phyloP scores from a whole-genome alignment of 2,113 vertebrate genomes.

The Stomatorhinus ivindoensis region DNA sequence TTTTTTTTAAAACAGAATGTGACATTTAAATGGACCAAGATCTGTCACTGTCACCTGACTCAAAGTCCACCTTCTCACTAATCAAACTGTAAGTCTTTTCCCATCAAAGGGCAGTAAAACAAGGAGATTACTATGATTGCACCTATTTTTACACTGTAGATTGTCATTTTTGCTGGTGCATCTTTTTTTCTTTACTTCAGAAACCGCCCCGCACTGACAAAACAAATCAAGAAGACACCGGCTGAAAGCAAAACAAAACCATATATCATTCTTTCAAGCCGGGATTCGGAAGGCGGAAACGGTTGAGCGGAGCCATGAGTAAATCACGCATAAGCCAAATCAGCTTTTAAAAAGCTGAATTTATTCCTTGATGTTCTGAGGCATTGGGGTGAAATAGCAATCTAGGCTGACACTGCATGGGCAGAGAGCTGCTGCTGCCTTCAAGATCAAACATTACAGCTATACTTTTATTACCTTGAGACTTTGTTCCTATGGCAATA shows the following conservation, averaged over 20 bases:
- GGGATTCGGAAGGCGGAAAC: neutral
- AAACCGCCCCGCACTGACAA: neutral
- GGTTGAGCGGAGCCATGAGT: neutral
- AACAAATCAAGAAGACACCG: neutral
- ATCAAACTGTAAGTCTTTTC: neutral
- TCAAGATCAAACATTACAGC: neutral
- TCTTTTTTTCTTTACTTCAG: neutral
- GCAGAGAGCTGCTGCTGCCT: neutral
- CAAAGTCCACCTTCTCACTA: neutral
- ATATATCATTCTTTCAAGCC: constrained; percentile 13
- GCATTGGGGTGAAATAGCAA: neutral
- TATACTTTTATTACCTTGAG: neutral
- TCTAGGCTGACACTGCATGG: neutral
- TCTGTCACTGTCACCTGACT: neutral
- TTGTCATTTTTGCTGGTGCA: neutral
- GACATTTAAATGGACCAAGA: neutral
- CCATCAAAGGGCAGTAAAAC: neutral
- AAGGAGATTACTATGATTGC: constrained; percentile 11
- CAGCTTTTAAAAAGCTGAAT: constrained; percentile 3
- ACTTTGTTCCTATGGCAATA: constrained; percentile 4
- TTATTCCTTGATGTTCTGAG: neutral
- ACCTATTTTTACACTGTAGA: constrained; percentile 3
- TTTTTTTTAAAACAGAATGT: neutral
- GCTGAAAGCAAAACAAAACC: neutral
- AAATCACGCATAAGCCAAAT: neutral